Conservation (phyloP, 1,140 invertebrate species). For the Brachionus koreanus region DNA sequence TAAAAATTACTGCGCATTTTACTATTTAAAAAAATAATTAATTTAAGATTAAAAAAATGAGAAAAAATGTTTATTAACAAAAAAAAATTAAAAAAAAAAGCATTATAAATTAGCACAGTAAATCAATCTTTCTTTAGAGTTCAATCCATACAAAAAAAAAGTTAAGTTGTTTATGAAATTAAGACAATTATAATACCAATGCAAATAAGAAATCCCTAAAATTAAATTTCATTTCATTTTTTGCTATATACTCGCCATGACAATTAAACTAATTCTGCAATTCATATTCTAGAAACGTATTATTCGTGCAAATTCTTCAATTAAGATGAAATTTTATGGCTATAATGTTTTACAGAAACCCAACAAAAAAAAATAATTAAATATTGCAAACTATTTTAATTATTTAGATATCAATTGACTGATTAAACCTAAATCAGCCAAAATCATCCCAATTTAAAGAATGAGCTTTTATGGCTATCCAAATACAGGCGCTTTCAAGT, state of each 20-base stretch:
- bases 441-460: neutral
- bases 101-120: too few relatives aligned
- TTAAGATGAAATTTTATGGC: neutral
- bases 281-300: neutral
- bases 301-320: neutral
- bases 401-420: neutral
- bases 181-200: neutral
- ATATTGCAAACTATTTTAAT: too few relatives aligned
- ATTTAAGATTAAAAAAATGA: too few relatives aligned
- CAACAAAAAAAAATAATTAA: neutral
- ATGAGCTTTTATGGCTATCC: slow-evolving; percentile 43
- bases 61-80: too few relatives aligned
- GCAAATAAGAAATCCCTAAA: neutral
- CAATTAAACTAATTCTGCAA: neutral
- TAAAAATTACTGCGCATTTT: too few relatives aligned
- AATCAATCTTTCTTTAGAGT: too few relatives aligned
- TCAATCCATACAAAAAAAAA: too few relatives aligned
- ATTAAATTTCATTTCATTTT: neutral
- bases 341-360: neutral
- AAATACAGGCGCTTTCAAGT: slow-evolving; percentile 24
- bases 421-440: neutral
- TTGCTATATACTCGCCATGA: neutral
- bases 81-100: too few relatives aligned
- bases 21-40: too few relatives aligned
- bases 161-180: neutral